Evolutionary conservation across 2,113 vertebrate species (phyloP).

Genomic region (Octodon degus): DNA sequence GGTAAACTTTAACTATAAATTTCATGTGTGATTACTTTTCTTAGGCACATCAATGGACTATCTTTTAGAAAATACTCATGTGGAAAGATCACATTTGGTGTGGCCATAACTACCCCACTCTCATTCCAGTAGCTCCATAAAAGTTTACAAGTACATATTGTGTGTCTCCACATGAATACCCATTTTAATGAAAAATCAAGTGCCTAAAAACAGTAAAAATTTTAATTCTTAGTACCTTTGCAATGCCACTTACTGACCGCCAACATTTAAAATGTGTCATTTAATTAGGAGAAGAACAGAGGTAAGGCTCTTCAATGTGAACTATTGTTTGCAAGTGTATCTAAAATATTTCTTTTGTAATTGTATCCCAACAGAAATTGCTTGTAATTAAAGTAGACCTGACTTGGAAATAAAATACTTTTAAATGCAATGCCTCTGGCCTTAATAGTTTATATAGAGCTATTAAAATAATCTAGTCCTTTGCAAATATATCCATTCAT

Average conservation of each 20-base stretch:
- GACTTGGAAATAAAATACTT: slow-evolving; percentile 26
- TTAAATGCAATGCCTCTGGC: not conserved
- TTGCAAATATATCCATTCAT: not conserved
- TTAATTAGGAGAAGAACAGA: not conserved
- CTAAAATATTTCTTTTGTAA: not conserved
- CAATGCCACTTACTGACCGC: not conserved
- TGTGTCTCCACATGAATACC: not conserved
- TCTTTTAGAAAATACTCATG: not conserved
- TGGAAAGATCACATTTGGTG: not conserved
- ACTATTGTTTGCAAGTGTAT: not conserved
- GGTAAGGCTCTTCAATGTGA: not conserved
- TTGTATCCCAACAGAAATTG: not conserved
- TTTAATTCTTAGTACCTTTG: not conserved
- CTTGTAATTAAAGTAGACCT: slow-evolving; percentile 25
- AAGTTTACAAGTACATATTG: not conserved
- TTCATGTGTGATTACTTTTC: not conserved
- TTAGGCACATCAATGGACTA: not conserved
- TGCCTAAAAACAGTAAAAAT: not conserved
- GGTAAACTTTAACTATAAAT: slow-evolving; percentile 2
- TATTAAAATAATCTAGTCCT: slow-evolving; percentile 9
- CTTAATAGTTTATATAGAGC: not conserved
- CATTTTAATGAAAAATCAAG: not conserved
- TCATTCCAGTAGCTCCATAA: not conserved
- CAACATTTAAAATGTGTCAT: not conserved
- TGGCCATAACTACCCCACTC: too few species aligned